Evolutionary conservation across 2,113 vertebrate species (phyloP).

Genomic region (Eupsittula cactorum): DNA sequence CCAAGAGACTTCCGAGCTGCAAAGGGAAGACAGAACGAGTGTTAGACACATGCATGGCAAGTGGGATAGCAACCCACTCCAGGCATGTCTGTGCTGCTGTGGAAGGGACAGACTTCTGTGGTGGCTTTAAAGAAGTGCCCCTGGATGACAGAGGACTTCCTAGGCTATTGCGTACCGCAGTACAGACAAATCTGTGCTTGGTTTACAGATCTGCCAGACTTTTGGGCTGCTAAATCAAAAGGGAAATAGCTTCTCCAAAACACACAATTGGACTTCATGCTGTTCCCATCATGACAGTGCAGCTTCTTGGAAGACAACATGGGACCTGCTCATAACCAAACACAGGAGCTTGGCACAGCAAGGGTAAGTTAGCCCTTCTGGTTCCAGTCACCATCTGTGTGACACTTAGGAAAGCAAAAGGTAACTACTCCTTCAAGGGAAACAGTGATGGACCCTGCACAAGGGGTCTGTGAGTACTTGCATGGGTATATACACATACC

Average conservation of each 20-base stretch:
- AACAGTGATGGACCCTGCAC: background rate
- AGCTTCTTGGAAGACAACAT: background rate
- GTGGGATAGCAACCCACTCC: background rate
- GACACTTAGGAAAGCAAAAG: background rate
- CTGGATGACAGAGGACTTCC: background rate
- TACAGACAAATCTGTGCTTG: background rate
- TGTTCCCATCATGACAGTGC: background rate
- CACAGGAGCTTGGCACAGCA: background rate
- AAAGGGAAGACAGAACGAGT: background rate
- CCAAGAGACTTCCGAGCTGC: slow-evolving; percentile 77
- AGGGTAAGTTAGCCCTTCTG: background rate
- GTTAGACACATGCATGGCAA: background rate
- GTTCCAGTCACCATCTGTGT: background rate
- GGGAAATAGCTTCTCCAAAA: background rate
- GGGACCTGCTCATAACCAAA: background rate
- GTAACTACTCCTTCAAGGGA: background rate
- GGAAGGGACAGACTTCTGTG: background rate
- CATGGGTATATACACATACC: background rate
- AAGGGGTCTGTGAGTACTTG: background rate
- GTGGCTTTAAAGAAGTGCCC: background rate
- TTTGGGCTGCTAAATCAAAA: background rate
- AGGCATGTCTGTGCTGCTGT: background rate
- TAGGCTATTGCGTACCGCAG: background rate
- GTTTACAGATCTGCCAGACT: background rate
- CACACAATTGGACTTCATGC: background rate